Evolutionary conservation across 2,888 invertebrate species (phyloP).

Genomic region (Papilio protenor): DNA sequence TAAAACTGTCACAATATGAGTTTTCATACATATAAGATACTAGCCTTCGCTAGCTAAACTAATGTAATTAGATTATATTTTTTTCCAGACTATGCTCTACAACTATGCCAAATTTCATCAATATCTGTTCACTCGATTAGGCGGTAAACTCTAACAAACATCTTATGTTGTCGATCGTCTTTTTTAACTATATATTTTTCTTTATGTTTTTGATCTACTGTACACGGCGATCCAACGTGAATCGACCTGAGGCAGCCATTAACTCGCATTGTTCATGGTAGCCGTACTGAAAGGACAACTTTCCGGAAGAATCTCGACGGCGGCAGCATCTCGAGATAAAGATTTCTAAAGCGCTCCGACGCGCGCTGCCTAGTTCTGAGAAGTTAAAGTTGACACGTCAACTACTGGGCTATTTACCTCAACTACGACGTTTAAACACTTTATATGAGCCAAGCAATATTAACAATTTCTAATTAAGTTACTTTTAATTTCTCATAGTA

Average conservation of each 20-base stretch:
- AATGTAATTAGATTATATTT: too few relatives aligned
- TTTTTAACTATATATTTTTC: neutral
- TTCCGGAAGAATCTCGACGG: slow-evolving; percentile 35
- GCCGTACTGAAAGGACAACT: slow-evolving; percentile 38
- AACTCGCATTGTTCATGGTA: slow-evolving; percentile 27
- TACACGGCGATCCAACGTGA: slow-evolving; percentile 1
- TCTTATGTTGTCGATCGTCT: neutral
- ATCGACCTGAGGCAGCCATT: slow-evolving; percentile 18
- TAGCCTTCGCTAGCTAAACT: neutral
- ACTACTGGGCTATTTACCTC: neutral
- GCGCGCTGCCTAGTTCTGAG: slow-evolving; percentile 30
- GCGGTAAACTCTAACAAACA: too few relatives aligned
- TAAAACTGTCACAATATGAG: neutral
- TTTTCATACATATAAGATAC: neutral
- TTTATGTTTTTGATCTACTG: neutral
- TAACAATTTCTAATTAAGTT: neutral
- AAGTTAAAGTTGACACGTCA: slow-evolving; percentile 29
- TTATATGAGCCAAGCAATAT: neutral
- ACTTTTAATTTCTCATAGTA: neutral
- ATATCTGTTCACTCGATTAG: too few relatives aligned
- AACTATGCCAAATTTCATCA: too few relatives aligned
- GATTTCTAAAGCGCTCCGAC: slow-evolving; percentile 39
- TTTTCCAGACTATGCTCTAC: too few relatives aligned
- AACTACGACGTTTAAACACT: neutral
- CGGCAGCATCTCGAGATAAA: slow-evolving; percentile 31